Conservation (phyloP, 1,140 invertebrate genomes). For the Metopolophium dirhodum region DNA sequence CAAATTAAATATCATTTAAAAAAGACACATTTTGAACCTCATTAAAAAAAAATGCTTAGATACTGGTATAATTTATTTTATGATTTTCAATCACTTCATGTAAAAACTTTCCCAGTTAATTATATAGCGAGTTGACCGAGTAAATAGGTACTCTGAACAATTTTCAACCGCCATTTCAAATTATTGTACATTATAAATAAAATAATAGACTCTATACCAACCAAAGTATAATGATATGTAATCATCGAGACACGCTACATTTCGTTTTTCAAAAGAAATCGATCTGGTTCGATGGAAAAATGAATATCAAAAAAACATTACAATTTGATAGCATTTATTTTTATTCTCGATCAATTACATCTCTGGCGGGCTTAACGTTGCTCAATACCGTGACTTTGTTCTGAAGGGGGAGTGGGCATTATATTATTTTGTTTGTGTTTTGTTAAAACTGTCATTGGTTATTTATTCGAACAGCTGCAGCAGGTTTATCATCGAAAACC, state of each 20-base stretch:
- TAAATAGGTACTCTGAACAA: not conserved
- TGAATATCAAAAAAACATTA: not conserved
- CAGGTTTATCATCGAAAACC: not conserved
- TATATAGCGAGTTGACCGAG: not conserved
- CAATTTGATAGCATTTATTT: not conserved
- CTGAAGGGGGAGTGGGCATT: not conserved
- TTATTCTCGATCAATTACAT: conserved; percentile 14
- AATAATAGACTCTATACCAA: not conserved
- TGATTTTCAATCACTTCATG: not conserved
- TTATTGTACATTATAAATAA: not conserved
- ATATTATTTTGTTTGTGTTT: not conserved
- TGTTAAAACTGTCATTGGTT: not conserved
- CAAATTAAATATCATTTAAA: not conserved
- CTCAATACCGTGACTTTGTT: not conserved
- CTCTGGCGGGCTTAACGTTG: not conserved
- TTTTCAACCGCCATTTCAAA: not conserved
- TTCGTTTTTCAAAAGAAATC: conserved; percentile 4
- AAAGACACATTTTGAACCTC: not conserved
- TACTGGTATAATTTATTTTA: not conserved
- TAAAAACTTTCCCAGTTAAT: conserved; percentile 10
- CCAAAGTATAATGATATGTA: not conserved
- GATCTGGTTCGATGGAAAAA: not conserved
- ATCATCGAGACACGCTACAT: not conserved
- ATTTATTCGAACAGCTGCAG: not conserved
- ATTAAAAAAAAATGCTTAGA: not conserved